Evolutionary conservation across 2,113 vertebrate species (phyloP), one percentile per base, ranked within the genome.

Genomic region (Pelecanoides urinatrix): DNA sequence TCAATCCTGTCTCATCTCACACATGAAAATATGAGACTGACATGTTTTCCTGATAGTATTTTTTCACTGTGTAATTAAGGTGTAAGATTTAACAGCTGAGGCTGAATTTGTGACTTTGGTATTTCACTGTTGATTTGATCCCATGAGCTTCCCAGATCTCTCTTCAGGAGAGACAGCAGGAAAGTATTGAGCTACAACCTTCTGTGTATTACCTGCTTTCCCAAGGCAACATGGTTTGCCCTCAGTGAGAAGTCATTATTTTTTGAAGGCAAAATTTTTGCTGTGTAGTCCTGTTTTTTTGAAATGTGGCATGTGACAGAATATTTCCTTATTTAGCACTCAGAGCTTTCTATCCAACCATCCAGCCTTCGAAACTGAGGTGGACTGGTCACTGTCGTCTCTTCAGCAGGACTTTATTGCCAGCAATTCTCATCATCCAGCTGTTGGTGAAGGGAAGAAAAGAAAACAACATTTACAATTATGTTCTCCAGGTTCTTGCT

Each of bases 251-350:
- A 79, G 30, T 17, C 42, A 58, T 75, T 59, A 25, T 63, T 87
- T 68, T 82, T 66, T 3, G 11, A 78, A 92, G 75, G 70, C 79
- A 92, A 95, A 92, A 81, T 78, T 67, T 80, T 74, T 72, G 80
- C 61, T 55, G 4, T 49, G 50, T 71, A 59, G 91, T 86, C 75
- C 90, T 96, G 81, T 49, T 45, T 75, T 95, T 95, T 55, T 82
- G 38, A 77, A 95, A 93, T 19, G 58, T 22, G 52, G 56, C 96
- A 97, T 88, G 94, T 98, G 97, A 97, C 96, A 95, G 89, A 94
- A 66, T 86, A 92, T 94, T 97, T 97, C 96, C 94, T 91, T 88
- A 86, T 96, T 97, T 87, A 95, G 71, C 55, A 67, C 40, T 63
- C 29, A 8, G 66, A 88, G 79, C 30, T 74, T 87, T 94, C 93